phyloP scores from a whole-genome alignment of 2,888 invertebrate genomes.

The Gortyna flavago region DNA sequence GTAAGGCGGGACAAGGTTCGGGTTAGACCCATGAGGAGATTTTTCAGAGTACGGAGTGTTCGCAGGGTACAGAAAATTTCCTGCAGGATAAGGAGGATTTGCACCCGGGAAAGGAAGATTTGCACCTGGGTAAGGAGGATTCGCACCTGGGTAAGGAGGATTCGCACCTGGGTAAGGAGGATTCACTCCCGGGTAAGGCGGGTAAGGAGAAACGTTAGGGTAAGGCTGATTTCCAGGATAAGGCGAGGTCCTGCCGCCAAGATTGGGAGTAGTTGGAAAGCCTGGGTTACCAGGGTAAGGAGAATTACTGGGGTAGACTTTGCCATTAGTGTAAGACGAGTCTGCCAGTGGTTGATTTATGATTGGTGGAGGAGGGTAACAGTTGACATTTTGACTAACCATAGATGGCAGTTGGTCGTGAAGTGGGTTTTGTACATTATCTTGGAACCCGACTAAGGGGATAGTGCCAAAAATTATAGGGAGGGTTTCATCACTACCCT shows the following conservation, averaged over 20 bases:
- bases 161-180: conserved; percentile 20
- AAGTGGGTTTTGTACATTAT: conserved; percentile 69
- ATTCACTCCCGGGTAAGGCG: conserved; percentile 23
- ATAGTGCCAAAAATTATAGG: conserved; percentile 79
- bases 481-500: conserved; percentile 68
- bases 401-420: conserved; percentile 71
- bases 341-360: conserved; percentile 70
- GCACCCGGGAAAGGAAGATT: conserved; percentile 58
- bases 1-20: conserved; percentile 24
- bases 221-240: conserved; percentile 50
- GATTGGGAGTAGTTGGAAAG: conserved; percentile 43
- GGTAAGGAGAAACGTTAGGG: conserved; percentile 53
- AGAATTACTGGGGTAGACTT: conserved; percentile 38
- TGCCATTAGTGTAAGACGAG: conserved; percentile 46
- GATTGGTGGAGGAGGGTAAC: conserved; percentile 66
- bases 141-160: conserved; percentile 62
- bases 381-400: conserved; percentile 45
- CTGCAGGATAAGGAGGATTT: conserved; percentile 54
- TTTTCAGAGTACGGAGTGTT: conserved; percentile 37
- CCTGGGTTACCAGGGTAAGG: conserved; percentile 51
- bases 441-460: conserved; percentile 77
- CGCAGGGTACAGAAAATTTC: conserved; percentile 41
- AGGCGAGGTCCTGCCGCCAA: conserved; percentile 45
- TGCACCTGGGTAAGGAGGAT: conserved; percentile 50
- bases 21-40: conserved; percentile 37